These are phyloP conservation scores for Melanargia galathea DNA, from an alignment of 2,888 invertebrate genomes.

Conservation along the genomic window DNA sequence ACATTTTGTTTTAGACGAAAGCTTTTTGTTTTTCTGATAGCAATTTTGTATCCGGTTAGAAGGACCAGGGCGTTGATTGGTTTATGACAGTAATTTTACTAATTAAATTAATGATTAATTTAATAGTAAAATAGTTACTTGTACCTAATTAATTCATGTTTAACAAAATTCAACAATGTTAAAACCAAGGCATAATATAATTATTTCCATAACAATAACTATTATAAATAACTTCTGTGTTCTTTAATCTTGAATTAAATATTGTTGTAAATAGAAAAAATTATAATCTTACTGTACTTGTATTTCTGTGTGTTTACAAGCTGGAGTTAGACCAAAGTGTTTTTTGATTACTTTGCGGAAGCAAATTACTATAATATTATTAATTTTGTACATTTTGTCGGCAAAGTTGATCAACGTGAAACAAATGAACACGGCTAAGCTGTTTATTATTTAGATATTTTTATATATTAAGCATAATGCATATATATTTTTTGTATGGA, in stretches of 20 bases:
- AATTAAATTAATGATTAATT: slow-evolving; percentile 7
- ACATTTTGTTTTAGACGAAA: too few relatives aligned
- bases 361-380: slow-evolving; percentile 34
- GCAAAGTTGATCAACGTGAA: slow-evolving; percentile 68
- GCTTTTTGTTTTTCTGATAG: too few relatives aligned
- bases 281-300: slow-evolving; percentile 41
- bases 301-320: slow-evolving; percentile 72
- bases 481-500: slow-evolving; percentile 24
- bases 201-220: not conserved
- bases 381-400: slow-evolving; percentile 62
- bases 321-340: slow-evolving; percentile 87
- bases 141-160: too few relatives aligned
- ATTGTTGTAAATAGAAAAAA: slow-evolving; percentile 41
- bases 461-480: slow-evolving; percentile 45
- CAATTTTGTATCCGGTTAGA: not conserved
- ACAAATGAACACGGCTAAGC: slow-evolving; percentile 63
- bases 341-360: slow-evolving; percentile 72
- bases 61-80: slow-evolving; percentile 1
- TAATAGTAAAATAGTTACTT: not conserved
- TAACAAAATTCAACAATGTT: too few relatives aligned
- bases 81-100: not conserved
- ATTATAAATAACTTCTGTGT: not conserved
- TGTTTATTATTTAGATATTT: slow-evolving; percentile 49
- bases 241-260: slow-evolving; percentile 13
- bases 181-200: too few relatives aligned